Evolutionary conservation across 2,888 invertebrate genomes (phyloP).

Genomic region (Agrotis ipsilon): DNA sequence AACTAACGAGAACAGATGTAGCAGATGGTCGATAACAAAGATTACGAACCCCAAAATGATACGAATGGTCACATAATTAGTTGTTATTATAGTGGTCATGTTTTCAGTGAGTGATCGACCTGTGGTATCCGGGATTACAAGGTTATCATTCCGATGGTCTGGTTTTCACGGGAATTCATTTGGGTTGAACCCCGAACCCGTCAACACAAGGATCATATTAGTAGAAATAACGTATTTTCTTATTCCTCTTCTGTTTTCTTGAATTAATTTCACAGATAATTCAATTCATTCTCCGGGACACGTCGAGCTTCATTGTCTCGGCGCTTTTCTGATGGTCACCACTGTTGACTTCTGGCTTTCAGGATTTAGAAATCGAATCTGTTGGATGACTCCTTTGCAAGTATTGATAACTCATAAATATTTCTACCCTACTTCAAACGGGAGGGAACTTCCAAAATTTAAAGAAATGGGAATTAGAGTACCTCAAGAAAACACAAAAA

Average conservation of each 20-base stretch:
- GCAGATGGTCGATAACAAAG: constrained; percentile 25
- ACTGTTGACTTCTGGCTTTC: too few relatives aligned
- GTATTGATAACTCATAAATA: too few relatives aligned
- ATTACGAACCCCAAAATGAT: constrained; percentile 3
- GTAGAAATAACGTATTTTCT: too few relatives aligned
- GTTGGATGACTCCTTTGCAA: background rate
- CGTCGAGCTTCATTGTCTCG: too few relatives aligned
- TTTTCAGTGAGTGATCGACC: constrained; percentile 13
- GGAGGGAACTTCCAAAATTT: too few relatives aligned
- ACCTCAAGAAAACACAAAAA: background rate
- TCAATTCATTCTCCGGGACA: too few relatives aligned
- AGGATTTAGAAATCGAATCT: background rate
- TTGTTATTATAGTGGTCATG: constrained; percentile 4
- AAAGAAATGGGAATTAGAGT: background rate
- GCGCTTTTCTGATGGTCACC: too few relatives aligned
- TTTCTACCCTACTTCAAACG: too few relatives aligned
- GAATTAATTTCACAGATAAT: too few relatives aligned
- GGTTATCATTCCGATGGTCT: background rate
- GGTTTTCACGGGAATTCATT: background rate
- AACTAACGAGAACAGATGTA: constrained; percentile 23
- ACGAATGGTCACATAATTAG: background rate
- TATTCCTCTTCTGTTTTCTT: too few relatives aligned
- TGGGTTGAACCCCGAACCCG: background rate
- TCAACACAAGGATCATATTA: too few relatives aligned
- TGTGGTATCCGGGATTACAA: background rate